Percentiles rank a stretch among this genome's conserved stretches.
Conservation (phyloP, 2,113 vertebrate species). For the Chlamydotis undulata region DNA sequence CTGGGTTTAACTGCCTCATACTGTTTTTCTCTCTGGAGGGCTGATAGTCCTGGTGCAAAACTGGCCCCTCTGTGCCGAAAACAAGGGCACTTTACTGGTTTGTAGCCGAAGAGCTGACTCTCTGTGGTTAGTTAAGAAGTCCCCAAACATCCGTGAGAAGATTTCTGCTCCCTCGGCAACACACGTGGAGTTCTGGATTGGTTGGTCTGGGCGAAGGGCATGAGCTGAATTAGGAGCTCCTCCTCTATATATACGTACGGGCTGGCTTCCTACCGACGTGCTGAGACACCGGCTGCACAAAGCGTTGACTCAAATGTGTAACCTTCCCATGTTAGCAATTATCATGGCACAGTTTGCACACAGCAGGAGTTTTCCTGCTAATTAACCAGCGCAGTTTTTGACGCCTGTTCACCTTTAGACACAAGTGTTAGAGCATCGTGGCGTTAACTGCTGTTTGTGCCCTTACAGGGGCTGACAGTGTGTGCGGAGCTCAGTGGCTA, state of each 20-base stretch:
- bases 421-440: not conserved
- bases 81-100: not conserved
- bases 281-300: not conserved
- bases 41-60: not conserved
- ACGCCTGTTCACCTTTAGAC: not conserved
- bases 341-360: no score
- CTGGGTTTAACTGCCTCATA: not conserved
- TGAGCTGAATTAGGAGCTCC: not conserved
- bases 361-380: not conserved
- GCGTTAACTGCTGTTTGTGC: rapidly evolving
- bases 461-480: rapidly evolving
- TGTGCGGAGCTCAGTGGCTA: rapidly evolving
- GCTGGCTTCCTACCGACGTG: not conserved
- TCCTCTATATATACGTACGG: rapidly evolving
- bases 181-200: not conserved
- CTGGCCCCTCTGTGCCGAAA: not conserved
- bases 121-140: not conserved
- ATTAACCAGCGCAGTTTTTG: not conserved
- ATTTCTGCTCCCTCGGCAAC: not conserved
- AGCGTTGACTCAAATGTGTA: no score
- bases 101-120: not conserved
- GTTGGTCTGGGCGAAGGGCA: not conserved
- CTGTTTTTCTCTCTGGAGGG: not conserved
- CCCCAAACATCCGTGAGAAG: not conserved
- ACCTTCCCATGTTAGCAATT: not conserved